A percentile compares a stretch with the other conserved stretches of the same genome.
Conservation (phyloP, 2,113 vertebrate genomes). For the Parus major region DNA sequence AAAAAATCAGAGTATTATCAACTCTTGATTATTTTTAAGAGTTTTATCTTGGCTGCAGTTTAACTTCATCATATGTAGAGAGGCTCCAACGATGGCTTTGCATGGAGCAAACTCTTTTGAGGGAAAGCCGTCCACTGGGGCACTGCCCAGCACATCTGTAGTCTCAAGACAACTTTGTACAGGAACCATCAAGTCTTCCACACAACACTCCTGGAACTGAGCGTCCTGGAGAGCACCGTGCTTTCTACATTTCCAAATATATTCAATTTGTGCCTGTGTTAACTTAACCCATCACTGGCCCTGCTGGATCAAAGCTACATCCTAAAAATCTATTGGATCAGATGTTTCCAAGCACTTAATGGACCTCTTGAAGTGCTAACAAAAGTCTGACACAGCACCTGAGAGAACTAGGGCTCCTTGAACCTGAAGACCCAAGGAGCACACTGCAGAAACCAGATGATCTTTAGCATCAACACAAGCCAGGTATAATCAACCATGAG, state of each 20-base stretch:
- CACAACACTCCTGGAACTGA: background rate
- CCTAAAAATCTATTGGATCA: background rate
- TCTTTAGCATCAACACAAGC: background rate
- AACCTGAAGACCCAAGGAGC: background rate
- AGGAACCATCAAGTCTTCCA: background rate
- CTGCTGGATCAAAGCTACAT: background rate
- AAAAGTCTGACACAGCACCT: background rate
- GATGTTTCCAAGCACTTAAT: background rate
- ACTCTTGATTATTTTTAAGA: background rate
- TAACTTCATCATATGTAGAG: background rate
- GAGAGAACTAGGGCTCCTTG: background rate
- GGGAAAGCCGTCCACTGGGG: accelerated
- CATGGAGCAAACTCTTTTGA: background rate
- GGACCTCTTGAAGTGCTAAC: background rate
- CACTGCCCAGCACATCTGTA: background rate
- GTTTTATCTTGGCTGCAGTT: background rate
- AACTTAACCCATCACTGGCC: background rate
- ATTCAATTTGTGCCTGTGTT: background rate
- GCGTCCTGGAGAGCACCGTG: background rate
- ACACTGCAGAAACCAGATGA: background rate
- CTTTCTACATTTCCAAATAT: background rate
- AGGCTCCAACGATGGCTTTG: background rate
- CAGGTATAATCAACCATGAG: background rate
- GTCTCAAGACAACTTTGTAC: background rate
- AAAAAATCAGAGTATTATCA: background rate